These are phyloP conservation scores for Drosophila mauritiana DNA, from an alignment of 1,140 invertebrate species.

Conservation along the genomic window DNA sequence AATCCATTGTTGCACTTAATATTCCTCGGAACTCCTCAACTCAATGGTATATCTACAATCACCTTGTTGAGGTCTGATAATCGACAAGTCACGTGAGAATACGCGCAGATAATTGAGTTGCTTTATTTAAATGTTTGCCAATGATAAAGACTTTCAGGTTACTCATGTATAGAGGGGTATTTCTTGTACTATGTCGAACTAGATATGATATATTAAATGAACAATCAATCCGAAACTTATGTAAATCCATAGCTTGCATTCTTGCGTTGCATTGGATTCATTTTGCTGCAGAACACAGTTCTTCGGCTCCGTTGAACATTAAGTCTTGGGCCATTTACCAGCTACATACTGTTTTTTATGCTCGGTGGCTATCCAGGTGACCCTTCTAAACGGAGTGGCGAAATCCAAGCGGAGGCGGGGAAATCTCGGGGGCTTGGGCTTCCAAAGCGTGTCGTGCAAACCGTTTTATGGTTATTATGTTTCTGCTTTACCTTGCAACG, in stretches of 20 bases:
- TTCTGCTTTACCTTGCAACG: slow-evolving; percentile 12
- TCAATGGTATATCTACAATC: slow-evolving; percentile 9
- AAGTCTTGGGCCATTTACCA: slow-evolving; percentile 9
- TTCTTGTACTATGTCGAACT: not conserved
- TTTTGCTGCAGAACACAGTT: not conserved
- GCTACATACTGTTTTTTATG: slow-evolving; percentile 39
- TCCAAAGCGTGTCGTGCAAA: slow-evolving; percentile 52
- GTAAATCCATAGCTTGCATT: not conserved
- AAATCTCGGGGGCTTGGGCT: slow-evolving; percentile 23
- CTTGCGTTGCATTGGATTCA: too few species aligned
- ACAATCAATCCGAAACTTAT: not conserved
- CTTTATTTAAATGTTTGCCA: slow-evolving; percentile 17
- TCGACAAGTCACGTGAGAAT: slow-evolving; percentile 25
- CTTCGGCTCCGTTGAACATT: slow-evolving; percentile 3
- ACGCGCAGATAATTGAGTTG: slow-evolving; percentile 1
- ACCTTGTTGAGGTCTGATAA: slow-evolving; percentile 6
- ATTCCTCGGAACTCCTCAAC: slow-evolving; percentile 4
- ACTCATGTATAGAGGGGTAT: too few species aligned
- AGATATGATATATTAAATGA: not conserved
- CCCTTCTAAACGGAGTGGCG: slow-evolving; percentile 40
- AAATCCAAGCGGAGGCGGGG: slow-evolving; percentile 20
- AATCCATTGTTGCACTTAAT: not conserved
- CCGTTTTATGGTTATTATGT: slow-evolving; percentile 21
- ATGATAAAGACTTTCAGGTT: slow-evolving; percentile 2
- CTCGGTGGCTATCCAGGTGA: slow-evolving; percentile 54